Evolutionary conservation across 2,888 invertebrate species (phyloP).

Genomic region (Temnothorax unifasciatus): DNA sequence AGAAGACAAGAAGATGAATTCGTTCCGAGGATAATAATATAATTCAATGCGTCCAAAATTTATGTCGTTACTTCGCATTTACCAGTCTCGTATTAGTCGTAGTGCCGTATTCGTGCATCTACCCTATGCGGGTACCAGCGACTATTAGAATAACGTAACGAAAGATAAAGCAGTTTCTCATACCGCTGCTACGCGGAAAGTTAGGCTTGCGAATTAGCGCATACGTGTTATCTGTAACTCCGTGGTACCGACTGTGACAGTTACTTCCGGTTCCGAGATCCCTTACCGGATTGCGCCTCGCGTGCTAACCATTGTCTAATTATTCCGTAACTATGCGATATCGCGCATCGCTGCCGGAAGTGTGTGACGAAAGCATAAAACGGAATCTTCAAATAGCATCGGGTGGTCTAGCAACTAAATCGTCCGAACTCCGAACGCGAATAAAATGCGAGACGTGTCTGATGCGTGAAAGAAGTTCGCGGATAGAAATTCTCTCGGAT

Average conservation of each 20-base stretch:
- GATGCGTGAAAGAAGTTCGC: conserved; percentile 60
- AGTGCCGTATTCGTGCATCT: not conserved
- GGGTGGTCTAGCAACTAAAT: too few species aligned
- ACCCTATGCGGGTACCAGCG: conserved; percentile 50
- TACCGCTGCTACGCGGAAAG: not conserved
- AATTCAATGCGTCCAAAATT: not conserved
- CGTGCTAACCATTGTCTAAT: conserved; percentile 32
- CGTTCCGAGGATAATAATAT: conserved; percentile 3
- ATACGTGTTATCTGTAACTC: conserved; percentile 33
- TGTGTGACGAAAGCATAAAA: conserved; percentile 21
- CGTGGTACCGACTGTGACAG: conserved; percentile 24
- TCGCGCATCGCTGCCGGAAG: not conserved
- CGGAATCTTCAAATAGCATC: conserved; percentile 14
- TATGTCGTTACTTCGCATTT: not conserved
- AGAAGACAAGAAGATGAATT: not conserved
- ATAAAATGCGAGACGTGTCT: conserved; percentile 12
- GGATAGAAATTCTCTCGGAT: conserved; percentile 54
- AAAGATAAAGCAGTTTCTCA: conserved; percentile 51
- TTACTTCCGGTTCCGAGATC: conserved; percentile 36
- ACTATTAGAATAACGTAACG: conserved; percentile 36
- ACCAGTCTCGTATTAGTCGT: not conserved
- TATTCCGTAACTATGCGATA: conserved; percentile 25
- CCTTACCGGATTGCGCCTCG: conserved; percentile 15
- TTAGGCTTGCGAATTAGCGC: conserved; percentile 32
- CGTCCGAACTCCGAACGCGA: not conserved